Evolutionary conservation across 2,113 vertebrate species (phyloP).

Genomic region (Anarrhichthys ocellatus): DNA sequence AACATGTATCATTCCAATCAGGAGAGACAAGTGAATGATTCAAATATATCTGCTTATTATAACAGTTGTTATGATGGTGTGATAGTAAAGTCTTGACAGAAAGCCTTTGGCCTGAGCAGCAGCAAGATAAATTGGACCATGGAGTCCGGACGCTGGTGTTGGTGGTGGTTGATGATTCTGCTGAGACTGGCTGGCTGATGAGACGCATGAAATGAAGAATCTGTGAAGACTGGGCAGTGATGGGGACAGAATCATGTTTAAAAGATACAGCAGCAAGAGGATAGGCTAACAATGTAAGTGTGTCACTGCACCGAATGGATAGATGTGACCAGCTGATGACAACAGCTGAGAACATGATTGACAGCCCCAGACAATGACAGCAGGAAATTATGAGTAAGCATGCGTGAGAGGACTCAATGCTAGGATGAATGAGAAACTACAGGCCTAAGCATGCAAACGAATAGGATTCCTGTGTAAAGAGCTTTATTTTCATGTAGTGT

Average conservation of each 20-base stretch:
- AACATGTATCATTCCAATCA: constrained; percentile 4
- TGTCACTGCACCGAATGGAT: background rate
- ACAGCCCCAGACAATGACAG: background rate
- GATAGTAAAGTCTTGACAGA: background rate
- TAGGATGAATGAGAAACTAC: background rate
- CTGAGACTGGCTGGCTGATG: background rate
- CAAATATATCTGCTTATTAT: background rate
- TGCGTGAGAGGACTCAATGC: background rate
- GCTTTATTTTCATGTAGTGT: constrained; percentile 8
- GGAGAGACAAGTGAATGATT: background rate
- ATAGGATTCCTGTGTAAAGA: background rate
- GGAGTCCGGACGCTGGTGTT: background rate
- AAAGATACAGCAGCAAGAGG: background rate
- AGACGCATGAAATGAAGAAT: background rate
- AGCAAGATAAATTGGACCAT: background rate
- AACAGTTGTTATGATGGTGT: background rate
- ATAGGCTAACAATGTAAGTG: background rate
- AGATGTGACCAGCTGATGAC: background rate
- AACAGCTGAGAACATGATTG: background rate
- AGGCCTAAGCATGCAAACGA: background rate
- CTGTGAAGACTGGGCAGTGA: background rate
- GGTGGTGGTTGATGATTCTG: background rate
- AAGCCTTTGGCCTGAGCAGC: background rate
- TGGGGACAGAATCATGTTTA: background rate
- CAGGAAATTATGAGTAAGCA: background rate